A percentile compares a stretch with the other conserved stretches of the same genome.
Conservation (phyloP, 2,888 invertebrate species). For the Leucophora obtusa region DNA sequence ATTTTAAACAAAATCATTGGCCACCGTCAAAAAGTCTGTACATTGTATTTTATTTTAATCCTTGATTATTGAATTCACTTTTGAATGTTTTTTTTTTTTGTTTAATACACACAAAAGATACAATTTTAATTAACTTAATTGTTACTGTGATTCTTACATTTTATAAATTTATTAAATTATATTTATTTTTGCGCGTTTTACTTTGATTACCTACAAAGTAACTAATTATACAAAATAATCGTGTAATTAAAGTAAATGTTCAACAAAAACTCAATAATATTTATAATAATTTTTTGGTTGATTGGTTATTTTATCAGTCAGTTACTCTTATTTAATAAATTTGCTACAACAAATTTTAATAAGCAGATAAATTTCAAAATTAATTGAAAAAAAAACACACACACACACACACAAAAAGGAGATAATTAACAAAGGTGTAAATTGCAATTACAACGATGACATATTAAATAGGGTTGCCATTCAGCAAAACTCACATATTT, state of each 20-base stretch:
- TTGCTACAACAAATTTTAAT: not conserved
- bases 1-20: no score
- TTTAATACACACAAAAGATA: not conserved
- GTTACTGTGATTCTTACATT: conserved; percentile 14
- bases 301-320: not conserved
- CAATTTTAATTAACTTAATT: conserved; percentile 33
- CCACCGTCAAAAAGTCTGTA: no score
- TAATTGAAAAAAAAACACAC: not conserved
- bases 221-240: conserved; percentile 16
- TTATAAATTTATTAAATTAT: conserved; percentile 16
- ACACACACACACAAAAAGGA: not conserved
- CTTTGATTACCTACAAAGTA: not conserved
- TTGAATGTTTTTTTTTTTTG: no score
- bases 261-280: conserved; percentile 5
- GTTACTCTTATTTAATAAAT: not conserved
- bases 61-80: no score
- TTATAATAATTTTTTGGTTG: conserved; percentile 8
- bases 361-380: not conserved
- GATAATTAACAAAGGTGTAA: not conserved
- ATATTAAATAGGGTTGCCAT: no score
- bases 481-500: no score
- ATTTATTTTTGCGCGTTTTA: not conserved
- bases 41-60: no score
- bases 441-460: not conserved
- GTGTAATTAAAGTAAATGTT: conserved; percentile 14